Base-by-base conservation (phyloP, 2,797 vertebrate species). In the Sebastes diaconus region DNA sequence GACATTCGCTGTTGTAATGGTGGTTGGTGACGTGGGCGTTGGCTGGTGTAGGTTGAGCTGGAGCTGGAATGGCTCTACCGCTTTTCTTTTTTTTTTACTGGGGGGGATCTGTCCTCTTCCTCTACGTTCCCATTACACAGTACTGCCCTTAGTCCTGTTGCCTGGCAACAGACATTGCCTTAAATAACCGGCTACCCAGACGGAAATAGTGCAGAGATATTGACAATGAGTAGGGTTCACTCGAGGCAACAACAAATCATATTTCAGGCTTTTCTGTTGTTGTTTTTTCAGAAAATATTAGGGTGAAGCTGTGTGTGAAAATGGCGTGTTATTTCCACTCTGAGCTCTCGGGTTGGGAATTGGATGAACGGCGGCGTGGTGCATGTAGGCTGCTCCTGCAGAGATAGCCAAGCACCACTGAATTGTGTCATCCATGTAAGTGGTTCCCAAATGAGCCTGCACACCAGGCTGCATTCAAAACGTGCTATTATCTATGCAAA, bases 161-260 rank as follows among this genome's bases (percentile, higher is more conserved):
- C 96, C 88, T 93, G 93, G 96, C 95, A 96, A 96, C 96, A 94
- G 90, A 82, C 87, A 84, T 94, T 90, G 94, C 95, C 93, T 96
- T 95, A 96, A 96, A 95, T 96, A 96, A 95, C 94, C 75, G 75
- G 83, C 91, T 83, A 90, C 61, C 79, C 91, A 80, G 91, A 93
- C 87, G 72, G 91, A 94, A 95, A 93, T 90, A 94, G 92, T 89
- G 93, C 85, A 59, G 80, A 50, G 92, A 90, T 93, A 92, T 91
- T 86, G 92, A 93, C 87, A 61, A 27, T 82, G 80, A 71, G 78
- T 75, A 50, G 92, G 89, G 94, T 95, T 95, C 94, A 95, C 83
- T 77, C 88, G 87, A 93, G 95, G 94, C 91, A 90, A 94, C 77
- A 79, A 73, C 82, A 80, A 87, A 91, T 93, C 87, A 86, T 83